Evolutionary conservation across 2,888 invertebrate genomes (phyloP).

Genomic region (Tridacna crocea): DNA sequence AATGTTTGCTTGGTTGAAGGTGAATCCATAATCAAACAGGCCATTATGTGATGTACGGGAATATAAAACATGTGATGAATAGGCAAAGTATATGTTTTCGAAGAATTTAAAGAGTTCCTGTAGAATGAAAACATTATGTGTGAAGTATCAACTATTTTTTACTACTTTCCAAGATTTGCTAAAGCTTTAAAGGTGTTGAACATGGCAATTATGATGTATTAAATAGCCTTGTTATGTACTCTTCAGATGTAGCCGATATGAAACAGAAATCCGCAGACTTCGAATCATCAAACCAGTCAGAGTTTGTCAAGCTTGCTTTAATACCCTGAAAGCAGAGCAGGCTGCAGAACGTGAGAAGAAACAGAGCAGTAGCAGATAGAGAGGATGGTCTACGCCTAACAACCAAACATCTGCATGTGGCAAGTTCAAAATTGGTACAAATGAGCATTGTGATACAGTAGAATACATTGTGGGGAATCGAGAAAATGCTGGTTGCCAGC

Average conservation of each 20-base stretch:
- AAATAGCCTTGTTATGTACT: background rate
- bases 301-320: conserved; percentile 96
- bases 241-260: conserved; percentile 94
- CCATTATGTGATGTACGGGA: no score
- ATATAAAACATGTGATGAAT: no score
- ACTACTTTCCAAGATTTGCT: no score
- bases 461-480: background rate
- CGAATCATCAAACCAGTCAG: conserved; percentile 97
- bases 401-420: background rate
- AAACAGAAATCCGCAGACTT: conserved; percentile 96
- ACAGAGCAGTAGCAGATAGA: background rate
- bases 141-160: no score
- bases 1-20: no score
- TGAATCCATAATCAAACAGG: no score
- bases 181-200: no score
- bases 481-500: background rate
- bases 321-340: conserved; percentile 79
- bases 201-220: no score
- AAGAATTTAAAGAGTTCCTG: no score
- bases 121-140: no score
- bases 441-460: background rate
- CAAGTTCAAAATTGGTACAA: background rate
- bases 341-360: conserved; percentile 57
- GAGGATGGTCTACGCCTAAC: background rate
- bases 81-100: no score